phyloP scores from a whole-genome alignment of 1,140 invertebrate genomes.

The Heliothis subflexa region DNA sequence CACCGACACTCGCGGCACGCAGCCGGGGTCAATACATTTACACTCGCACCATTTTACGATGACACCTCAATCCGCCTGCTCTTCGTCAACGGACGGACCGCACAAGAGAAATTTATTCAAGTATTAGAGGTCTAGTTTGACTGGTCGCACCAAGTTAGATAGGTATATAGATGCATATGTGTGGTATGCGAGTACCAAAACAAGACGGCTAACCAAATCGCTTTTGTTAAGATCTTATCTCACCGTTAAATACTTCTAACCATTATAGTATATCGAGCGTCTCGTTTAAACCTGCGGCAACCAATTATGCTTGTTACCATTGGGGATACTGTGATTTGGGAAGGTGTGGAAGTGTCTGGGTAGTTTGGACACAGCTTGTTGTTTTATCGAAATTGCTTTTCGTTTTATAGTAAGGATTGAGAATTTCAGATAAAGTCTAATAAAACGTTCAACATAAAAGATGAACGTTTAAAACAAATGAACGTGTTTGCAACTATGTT shows the following conservation, averaged over 20 bases:
- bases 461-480: constrained; percentile 15
- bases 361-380: not conserved
- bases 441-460: not conserved
- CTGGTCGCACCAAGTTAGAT: constrained; percentile 65
- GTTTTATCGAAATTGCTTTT: constrained; percentile 25
- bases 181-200: constrained; percentile 78
- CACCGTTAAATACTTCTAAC: constrained; percentile 83
- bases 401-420: constrained; percentile 9
- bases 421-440: not conserved
- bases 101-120: constrained; percentile 41
- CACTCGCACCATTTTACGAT: constrained; percentile 64
- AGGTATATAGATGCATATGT: constrained; percentile 77
- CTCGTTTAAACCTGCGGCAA: constrained; percentile 70
- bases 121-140: constrained; percentile 52
- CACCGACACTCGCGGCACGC: constrained; percentile 75
- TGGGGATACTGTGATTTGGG: constrained; percentile 60
- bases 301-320: constrained; percentile 65
- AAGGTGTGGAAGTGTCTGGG: constrained; percentile 45
- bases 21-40: constrained; percentile 84
- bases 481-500: not conserved
- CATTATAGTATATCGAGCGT: constrained; percentile 79
- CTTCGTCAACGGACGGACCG: constrained; percentile 19
- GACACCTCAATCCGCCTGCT: constrained; percentile 57
- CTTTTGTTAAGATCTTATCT: constrained; percentile 85
- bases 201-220: constrained; percentile 82